Base-by-base conservation (phyloP, 2,797 vertebrate genomes). In the Sphenodon punctatus region DNA sequence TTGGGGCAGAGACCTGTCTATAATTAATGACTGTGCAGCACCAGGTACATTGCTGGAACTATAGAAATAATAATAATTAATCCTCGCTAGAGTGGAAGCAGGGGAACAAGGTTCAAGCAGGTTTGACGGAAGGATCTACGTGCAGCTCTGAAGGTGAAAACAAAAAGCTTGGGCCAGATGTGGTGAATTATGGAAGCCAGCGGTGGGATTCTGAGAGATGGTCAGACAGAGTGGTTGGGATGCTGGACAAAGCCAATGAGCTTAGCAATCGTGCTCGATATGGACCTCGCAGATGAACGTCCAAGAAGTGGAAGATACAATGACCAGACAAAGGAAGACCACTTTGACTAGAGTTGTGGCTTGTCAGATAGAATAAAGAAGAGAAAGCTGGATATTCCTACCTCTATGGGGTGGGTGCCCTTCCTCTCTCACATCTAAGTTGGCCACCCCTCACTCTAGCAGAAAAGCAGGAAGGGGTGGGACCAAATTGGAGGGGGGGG, bases 321-420 rank as follows among this genome's bases (percentile, higher is more conserved):
- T 77, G 3, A 1, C 25, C 36, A 15, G 59, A 66, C 82, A 93
- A 90, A 91, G 89, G 91, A 91, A 86, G 91, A 30, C 27, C 27
- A 85, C 86, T 90, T 0, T 0, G 59, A 84, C 72, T 10, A 2
- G 77, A 10, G 59, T 82, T 85, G 88, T 76, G 88, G 84, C 82
- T 88, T 90, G 91, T 88, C 93, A 84, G 90, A 91, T 88, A 81
- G 76, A 78, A 82, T 15, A 86, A 91, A 88, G 84, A 91, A 84
- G 82, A 87, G 86, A 82, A 84, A 91, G 84, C 80, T 60, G 67
- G 89, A 90, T 89, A 88, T 91, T 92, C 81, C 8, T 91, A 90
- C 88, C 91, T 78, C 59, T 56, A 25, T 83, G 82, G 78, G 87
- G 87, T 82, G 87, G 86, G 84, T 90, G 87, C 86, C 93, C 63